These are phyloP conservation scores for Euplagia quadripunctaria DNA, from an alignment of 2,888 invertebrate species.

Conservation along the genomic window DNA sequence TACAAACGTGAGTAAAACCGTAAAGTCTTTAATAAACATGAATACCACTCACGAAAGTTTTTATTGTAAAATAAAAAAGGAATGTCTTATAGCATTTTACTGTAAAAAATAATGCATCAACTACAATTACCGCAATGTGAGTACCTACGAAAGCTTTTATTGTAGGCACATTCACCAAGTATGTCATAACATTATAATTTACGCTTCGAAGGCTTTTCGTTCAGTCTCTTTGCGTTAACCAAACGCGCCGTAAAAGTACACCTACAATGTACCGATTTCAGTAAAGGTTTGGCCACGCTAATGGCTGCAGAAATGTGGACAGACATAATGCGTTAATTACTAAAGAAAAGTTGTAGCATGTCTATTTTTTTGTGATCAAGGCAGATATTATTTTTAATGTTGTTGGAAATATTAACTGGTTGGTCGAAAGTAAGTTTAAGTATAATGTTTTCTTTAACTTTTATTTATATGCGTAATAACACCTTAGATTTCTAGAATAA, in stretches of 20 bases:
- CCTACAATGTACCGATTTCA: neutral
- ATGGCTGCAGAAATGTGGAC: neutral
- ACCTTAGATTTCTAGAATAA: neutral
- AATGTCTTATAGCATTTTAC: too few relatives aligned
- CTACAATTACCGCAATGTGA: slow-evolving; percentile 24
- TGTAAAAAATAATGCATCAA: slow-evolving; percentile 13
- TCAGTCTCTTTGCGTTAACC: slow-evolving; percentile 45
- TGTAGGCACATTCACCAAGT: slow-evolving; percentile 50
- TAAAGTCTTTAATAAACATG: too few relatives aligned
- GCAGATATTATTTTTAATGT: neutral
- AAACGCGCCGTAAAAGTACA: slow-evolving; percentile 40
- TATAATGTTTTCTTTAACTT: too few relatives aligned
- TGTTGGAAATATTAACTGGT: neutral
- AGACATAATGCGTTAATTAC: neutral
- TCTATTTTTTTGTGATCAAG: too few relatives aligned
- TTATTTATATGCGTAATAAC: too few relatives aligned
- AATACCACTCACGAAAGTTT: too few relatives aligned
- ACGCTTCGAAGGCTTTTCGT: slow-evolving; percentile 47
- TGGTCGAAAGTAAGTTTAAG: too few relatives aligned
- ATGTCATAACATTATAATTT: slow-evolving; percentile 61
- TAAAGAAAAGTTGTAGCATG: neutral
- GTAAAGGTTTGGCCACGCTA: neutral
- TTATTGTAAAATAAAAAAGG: too few relatives aligned
- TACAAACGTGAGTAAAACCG: too few relatives aligned
- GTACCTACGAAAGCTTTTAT: slow-evolving; percentile 39